Evolutionary conservation across 2,797 vertebrate species (phyloP).

Genomic region (Danio aesculapii): DNA sequence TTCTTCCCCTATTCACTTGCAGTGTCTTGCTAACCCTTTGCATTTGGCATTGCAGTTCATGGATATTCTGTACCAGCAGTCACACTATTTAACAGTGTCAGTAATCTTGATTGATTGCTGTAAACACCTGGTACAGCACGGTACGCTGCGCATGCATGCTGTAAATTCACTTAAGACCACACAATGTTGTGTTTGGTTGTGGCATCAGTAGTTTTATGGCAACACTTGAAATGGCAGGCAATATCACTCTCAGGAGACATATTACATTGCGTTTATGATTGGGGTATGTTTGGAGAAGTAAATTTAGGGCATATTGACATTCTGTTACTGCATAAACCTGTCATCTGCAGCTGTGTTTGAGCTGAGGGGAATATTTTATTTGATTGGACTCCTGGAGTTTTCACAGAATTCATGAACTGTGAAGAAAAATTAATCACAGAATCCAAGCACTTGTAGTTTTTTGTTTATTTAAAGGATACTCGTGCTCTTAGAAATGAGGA

Average conservation of each 20-base stretch:
- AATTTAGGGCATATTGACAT: slow-evolving; percentile 39
- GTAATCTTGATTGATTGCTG: slow-evolving; percentile 18
- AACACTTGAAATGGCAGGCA: slow-evolving; percentile 31
- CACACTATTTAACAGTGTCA: slow-evolving; percentile 12
- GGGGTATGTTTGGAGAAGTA: slow-evolving; percentile 33
- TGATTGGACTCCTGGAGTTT: slow-evolving; percentile 43
- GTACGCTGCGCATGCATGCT: slow-evolving; percentile 22
- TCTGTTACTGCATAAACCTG: slow-evolving; percentile 38
- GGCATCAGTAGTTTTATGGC: slow-evolving; percentile 39
- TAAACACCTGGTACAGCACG: slow-evolving; percentile 27
- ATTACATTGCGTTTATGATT: slow-evolving; percentile 39
- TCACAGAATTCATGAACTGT: slow-evolving; percentile 19
- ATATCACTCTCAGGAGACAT: slow-evolving; percentile 44
- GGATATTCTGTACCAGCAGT: background rate
- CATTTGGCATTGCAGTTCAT: background rate
- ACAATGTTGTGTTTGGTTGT: slow-evolving; percentile 45
- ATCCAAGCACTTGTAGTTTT: background rate
- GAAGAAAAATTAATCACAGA: background rate
- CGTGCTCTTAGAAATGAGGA: background rate
- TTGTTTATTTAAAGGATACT: background rate
- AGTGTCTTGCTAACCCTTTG: background rate
- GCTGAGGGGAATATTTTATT: slow-evolving; percentile 32
- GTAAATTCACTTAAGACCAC: slow-evolving; percentile 41
- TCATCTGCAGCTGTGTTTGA: slow-evolving; percentile 12
- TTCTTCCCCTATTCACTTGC: too few relatives aligned